Evolutionary conservation across 2,888 invertebrate species (phyloP).

Genomic region (Cetonia aurata): DNA sequence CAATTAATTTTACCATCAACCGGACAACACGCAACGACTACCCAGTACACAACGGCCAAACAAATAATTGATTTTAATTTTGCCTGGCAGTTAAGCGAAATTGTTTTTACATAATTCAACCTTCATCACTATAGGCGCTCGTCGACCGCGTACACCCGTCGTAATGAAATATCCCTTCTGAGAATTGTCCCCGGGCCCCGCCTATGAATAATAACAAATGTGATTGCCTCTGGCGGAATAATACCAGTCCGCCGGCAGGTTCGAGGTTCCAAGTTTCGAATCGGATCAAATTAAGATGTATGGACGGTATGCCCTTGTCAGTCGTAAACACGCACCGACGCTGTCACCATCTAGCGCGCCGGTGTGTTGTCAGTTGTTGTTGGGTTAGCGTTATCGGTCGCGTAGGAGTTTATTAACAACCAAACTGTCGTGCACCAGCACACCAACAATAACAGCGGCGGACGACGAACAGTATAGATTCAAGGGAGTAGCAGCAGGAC

Average conservation of each 20-base stretch:
- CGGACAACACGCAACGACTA: neutral
- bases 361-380: neutral
- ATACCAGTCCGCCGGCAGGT: neutral
- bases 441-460: neutral
- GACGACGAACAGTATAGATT: neutral
- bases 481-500: constrained; percentile 24
- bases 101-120: constrained; percentile 36
- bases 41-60: neutral
- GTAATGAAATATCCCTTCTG: constrained; percentile 33
- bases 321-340: constrained; percentile 11
- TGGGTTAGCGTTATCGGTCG: constrained; percentile 28
- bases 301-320: neutral
- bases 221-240: constrained; percentile 8
- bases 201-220: constrained; percentile 27
- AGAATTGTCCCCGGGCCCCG: constrained; percentile 2
- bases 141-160: constrained; percentile 6
- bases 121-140: constrained; percentile 11
- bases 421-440: constrained; percentile 27
- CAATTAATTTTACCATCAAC: no score
- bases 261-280: neutral
- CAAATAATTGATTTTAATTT: constrained; percentile 35
- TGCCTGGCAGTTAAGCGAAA: constrained; percentile 20
- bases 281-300: constrained; percentile 19
- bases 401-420: constrained; percentile 41
- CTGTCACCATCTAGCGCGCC: neutral